Conservation (phyloP, 2,113 vertebrate species). For the Pelodiscus sinensis region DNA sequence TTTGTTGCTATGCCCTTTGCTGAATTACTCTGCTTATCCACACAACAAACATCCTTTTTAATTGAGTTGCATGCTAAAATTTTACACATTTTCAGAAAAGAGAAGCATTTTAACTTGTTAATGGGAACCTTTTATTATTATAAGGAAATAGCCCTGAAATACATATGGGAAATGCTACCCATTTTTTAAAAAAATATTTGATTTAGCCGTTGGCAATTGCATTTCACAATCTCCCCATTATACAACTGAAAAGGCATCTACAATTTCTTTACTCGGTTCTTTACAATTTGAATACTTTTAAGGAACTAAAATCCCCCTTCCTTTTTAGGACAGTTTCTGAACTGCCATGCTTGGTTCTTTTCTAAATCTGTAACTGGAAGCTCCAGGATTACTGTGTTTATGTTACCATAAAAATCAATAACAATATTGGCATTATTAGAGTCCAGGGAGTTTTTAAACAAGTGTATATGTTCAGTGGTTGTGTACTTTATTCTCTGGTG, state of each 20-base stretch:
- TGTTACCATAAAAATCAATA: conserved; percentile 13
- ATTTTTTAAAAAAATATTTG: neutral
- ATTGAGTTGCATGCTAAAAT: neutral
- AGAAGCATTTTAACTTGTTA: neutral
- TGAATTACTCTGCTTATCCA: neutral
- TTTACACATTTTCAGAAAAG: neutral
- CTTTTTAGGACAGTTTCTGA: neutral
- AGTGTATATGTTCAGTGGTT: neutral
- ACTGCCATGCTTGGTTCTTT: neutral
- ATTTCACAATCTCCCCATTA: neutral
- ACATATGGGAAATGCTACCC: neutral
- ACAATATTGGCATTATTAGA: neutral
- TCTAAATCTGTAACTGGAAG: neutral
- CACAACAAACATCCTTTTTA: neutral
- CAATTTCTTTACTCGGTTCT: neutral
- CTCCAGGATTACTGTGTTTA: conserved; percentile 29
- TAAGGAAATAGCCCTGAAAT: neutral
- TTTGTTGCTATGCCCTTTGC: neutral
- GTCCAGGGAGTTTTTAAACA: neutral
- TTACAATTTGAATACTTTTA: neutral
- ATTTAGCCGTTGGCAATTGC: neutral
- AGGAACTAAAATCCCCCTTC: neutral
- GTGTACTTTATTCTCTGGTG: neutral
- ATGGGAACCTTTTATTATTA: neutral
- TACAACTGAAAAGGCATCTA: neutral